Conservation (phyloP, 2,888 invertebrate genomes). For the Mycogona germanica region DNA sequence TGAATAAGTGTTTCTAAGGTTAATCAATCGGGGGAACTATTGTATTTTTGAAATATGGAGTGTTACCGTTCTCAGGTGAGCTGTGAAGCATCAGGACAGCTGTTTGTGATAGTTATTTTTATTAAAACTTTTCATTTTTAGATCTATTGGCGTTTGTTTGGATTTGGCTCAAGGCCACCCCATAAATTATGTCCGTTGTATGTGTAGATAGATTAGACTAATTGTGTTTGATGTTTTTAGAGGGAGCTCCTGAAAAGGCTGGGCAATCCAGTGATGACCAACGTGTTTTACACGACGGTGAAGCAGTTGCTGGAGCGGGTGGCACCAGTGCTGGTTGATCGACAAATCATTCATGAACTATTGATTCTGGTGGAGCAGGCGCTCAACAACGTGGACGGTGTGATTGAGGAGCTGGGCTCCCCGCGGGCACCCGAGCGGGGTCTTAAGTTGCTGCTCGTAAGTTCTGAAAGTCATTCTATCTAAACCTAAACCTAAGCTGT, state of each 20-base stretch:
- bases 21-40: no score
- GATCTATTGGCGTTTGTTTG: no score
- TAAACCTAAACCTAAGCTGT: neutral
- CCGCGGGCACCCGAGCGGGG: conserved; percentile 79
- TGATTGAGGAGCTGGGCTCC: conserved; percentile 55
- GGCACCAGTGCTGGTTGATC: conserved; percentile 93
- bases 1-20: no score
- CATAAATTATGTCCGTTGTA: conserved; percentile 19
- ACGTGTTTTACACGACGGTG: conserved; percentile 88
- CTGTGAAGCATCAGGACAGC: neutral
- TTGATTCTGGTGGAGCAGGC: conserved; percentile 55
- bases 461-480: conserved; percentile 24
- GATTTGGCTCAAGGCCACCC: conserved; percentile 17
- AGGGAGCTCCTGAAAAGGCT: conserved; percentile 77
- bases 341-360: conserved; percentile 60
- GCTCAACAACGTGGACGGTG: conserved; percentile 53
- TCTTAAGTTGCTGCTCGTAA: conserved; percentile 66
- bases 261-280: conserved; percentile 88
- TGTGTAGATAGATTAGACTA: neutral
- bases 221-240: conserved; percentile 34
- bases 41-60: no score
- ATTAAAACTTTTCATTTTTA: no score
- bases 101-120: neutral
- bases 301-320: conserved; percentile 90
- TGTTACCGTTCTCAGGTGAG: neutral